A percentile compares a stretch with the other conserved stretches of the same genome.
phyloP scores from a whole-genome alignment of 2,113 vertebrate species.

The Myrmecobius fasciatus region DNA sequence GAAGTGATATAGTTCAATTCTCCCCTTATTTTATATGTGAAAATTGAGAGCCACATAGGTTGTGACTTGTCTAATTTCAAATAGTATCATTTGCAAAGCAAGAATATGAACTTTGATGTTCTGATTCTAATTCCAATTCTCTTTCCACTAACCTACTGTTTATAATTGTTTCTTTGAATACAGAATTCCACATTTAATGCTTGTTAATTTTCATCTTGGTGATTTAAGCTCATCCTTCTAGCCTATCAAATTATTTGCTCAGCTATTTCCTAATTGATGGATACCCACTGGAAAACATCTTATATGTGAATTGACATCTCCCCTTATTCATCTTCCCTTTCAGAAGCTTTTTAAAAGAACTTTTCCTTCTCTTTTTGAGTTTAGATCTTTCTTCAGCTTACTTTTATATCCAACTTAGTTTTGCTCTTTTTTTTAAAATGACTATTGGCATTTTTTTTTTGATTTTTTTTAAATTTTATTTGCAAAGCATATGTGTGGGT shows the following conservation, averaged over 20 bases:
- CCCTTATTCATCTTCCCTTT: neutral
- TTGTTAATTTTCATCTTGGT: neutral
- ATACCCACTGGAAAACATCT: neutral
- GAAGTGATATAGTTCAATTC: too few species aligned
- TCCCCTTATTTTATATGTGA: neutral
- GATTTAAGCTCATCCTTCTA: neutral
- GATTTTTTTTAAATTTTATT: too few species aligned
- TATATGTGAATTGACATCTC: neutral
- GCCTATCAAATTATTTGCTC: neutral
- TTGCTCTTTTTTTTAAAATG: too few species aligned
- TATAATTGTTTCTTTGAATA: neutral
- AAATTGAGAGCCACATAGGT: neutral
- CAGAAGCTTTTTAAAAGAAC: neutral
- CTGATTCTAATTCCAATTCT: neutral
- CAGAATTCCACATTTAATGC: neutral
- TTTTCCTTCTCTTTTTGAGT: neutral
- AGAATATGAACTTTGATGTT: neutral
- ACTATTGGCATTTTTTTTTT: too few species aligned
- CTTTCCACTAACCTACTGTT: neutral
- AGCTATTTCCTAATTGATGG: neutral
- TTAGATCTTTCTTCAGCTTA: neutral
- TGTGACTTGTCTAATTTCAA: neutral
- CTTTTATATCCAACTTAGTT: neutral
- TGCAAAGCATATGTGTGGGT: too few species aligned
- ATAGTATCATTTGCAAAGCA: neutral